A percentile compares a stretch with the other conserved stretches of the same genome.
Conservation (phyloP, 2,888 invertebrate species). For the Panorpa germanica region DNA sequence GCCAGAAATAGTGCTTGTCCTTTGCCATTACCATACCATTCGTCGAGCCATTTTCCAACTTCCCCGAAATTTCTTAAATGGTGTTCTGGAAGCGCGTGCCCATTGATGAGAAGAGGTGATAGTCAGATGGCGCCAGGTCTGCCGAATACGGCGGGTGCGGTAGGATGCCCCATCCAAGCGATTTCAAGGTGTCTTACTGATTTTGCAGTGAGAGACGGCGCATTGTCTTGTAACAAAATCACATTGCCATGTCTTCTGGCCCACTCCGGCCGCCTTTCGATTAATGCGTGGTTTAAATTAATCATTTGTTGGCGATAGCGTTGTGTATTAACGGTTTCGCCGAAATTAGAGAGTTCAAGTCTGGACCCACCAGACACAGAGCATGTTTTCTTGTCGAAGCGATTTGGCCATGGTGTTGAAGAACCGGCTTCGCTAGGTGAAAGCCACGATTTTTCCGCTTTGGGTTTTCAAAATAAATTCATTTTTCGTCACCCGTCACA, state of each 20-base stretch:
- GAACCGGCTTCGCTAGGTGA: no score
- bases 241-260: constrained; percentile 12
- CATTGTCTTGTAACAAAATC: constrained; percentile 13
- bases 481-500: no score
- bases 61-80: no score
- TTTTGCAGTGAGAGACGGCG: constrained; percentile 12
- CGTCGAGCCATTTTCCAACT: constrained; percentile 10
- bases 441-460: no score
- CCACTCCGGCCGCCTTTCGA: constrained; percentile 13
- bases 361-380: constrained; percentile 10
- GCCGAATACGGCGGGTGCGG: constrained; percentile 10
- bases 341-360: constrained; percentile 12
- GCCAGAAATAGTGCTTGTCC: constrained; percentile 10
- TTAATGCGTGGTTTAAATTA: constrained; percentile 9
- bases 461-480: no score
- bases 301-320: constrained; percentile 12
- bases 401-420: no score
- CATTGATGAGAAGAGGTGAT: constrained; percentile 11
- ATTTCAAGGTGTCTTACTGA: constrained; percentile 8
- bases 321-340: constrained; percentile 12
- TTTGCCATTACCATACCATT: no score
- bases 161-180: constrained; percentile 10
- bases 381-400: no score
- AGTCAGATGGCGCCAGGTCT: constrained; percentile 12
- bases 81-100: no score